Conservation (phyloP, 2,797 vertebrate species). For the Vultur gryphus region DNA sequence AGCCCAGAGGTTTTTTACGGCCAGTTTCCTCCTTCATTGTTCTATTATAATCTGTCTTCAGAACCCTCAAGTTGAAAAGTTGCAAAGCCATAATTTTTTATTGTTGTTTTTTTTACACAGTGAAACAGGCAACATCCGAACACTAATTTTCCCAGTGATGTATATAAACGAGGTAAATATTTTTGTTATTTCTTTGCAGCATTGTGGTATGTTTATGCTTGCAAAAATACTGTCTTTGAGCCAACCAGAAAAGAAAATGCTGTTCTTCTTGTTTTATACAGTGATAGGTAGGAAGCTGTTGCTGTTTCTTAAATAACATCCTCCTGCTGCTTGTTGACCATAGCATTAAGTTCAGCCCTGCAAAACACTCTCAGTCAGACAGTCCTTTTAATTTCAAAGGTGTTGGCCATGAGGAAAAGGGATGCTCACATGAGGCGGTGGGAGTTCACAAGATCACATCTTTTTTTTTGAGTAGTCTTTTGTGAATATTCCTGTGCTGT, state of each 20-base stretch:
- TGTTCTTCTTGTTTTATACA: not conserved
- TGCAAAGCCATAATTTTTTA: not conserved
- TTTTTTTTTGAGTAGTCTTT: not conserved
- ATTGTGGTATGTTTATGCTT: not conserved
- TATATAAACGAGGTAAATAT: constrained; percentile 90
- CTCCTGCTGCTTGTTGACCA: not conserved
- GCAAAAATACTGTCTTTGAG: not conserved
- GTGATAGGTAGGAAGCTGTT: not conserved
- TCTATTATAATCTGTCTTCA: not conserved
- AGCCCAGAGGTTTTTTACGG: not conserved
- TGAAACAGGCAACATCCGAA: constrained; percentile 83
- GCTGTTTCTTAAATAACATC: not conserved
- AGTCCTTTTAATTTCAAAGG: not conserved
- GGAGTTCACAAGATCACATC: not conserved
- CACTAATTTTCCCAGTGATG: constrained; percentile 87
- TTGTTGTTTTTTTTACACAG: constrained; percentile 33
- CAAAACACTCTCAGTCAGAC: not conserved
- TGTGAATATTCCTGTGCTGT: not conserved
- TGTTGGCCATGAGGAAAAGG: not conserved
- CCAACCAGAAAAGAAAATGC: not conserved
- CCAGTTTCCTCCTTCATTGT: accelerated
- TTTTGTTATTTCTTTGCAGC: not conserved
- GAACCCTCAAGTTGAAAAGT: not conserved
- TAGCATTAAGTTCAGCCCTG: not conserved
- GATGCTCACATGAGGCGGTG: not conserved